These are phyloP conservation scores for Ahaetulla prasina DNA, from an alignment of 2,113 vertebrate species.

Conservation along the genomic window DNA sequence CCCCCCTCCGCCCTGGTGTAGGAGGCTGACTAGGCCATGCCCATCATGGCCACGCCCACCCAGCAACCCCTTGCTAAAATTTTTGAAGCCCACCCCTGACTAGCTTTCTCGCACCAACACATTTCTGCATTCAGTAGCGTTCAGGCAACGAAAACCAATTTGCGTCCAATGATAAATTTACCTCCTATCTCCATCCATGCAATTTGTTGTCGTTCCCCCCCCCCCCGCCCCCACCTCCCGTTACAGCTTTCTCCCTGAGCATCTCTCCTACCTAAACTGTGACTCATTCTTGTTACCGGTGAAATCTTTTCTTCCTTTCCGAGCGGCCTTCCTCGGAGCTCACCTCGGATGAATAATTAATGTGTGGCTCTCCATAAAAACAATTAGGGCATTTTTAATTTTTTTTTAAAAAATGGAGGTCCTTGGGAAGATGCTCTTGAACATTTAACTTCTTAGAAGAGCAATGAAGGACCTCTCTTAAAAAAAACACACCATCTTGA, in stretches of 20 bases:
- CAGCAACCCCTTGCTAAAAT: too few relatives aligned
- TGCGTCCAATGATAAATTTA: neutral
- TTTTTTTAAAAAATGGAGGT: too few relatives aligned
- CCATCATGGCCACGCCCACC: too few relatives aligned
- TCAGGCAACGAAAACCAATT: neutral
- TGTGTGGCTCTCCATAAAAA: neutral
- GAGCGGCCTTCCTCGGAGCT: neutral
- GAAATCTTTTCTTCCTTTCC: neutral
- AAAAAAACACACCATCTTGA: too few relatives aligned
- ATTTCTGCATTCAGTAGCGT: neutral
- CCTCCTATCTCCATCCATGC: too few relatives aligned
- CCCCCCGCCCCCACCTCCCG: too few relatives aligned
- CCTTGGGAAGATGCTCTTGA: neutral
- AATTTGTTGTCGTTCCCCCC: too few relatives aligned
- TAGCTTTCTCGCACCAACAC: neutral
- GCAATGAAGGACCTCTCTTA: neutral
- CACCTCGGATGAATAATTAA: neutral
- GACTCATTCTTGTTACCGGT: too few relatives aligned
- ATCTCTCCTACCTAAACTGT: neutral
- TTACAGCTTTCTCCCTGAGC: neutral
- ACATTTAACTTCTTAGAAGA: neutral
- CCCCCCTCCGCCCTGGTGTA: too few relatives aligned
- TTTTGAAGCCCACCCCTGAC: too few relatives aligned
- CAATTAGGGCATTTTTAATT: neutral
- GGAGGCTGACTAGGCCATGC: too few relatives aligned